Evolutionary conservation across 2,113 vertebrate species (phyloP), one percentile per base, ranked within the genome.

Genomic region (Thinocorus orbignyianus): DNA sequence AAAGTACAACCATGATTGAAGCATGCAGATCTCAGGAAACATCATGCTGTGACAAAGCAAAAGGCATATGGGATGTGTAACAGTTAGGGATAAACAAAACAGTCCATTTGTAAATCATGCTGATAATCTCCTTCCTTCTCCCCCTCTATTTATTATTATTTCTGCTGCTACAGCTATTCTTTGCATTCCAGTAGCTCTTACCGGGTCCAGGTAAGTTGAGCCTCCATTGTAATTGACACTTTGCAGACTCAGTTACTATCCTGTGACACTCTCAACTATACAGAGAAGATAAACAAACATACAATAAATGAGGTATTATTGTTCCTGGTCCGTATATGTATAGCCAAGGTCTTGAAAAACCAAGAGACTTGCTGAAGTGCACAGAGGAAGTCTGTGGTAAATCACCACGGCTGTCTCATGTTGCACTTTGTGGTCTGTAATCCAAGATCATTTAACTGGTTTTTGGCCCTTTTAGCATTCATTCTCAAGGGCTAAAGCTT

Each of bases 401-500:
- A 46, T 82, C 30, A 81, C 52, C n/a, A 26, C 37, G 69, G 19
- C 7, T 25, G 7, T 48, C 69, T 92, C 72, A 20, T 9, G 31
- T 60, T 74, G 42, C 65, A 79, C 14, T 61, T 58, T 77, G 30
- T 54, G 24, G 19, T 66, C 42, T 93, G 70, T 83, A 92, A 51
- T 58, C 57, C 49, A 42, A 69, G 51, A 68, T 54, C 1, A 7
- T 33, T 76, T 92, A 85, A 26, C 12, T n/a, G 46, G 26, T 3
- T 66, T 41, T 65, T 44, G 42, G 28, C 25, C 52, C 6, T 66
- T 83, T 74, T 61, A 64, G 13, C 15, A 24, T 73, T 46, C 42
- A 41, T 72, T 96, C 87, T 82, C 65, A 94, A 95, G 78, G 91
- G 69, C 41, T 61, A 94, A 84, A 93, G 23, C 49, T 88, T 76